phyloP scores from a whole-genome alignment of 2,113 vertebrate species.

The Lepus europaeus region DNA sequence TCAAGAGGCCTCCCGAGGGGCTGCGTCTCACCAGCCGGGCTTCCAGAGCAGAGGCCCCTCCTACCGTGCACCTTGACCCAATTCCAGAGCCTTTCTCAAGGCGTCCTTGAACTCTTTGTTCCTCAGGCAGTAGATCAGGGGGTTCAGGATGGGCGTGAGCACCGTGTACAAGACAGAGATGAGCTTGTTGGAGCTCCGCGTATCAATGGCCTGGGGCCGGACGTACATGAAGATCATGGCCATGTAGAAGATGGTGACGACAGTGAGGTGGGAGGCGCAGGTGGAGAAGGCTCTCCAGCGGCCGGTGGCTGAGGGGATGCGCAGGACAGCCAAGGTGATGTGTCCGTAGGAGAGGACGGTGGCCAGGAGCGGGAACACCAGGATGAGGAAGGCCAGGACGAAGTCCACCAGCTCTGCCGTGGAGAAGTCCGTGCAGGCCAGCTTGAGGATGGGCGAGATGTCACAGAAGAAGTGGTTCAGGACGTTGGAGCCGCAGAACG shows the following conservation, averaged over 20 bases:
- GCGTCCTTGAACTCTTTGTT: constrained; percentile 81
- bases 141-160: constrained; percentile 79
- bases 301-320: constrained; percentile 66
- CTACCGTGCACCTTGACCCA: neutral
- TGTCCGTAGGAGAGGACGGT: constrained; percentile 75
- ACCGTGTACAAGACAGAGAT: constrained; percentile 80
- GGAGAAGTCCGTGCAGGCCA: no score
- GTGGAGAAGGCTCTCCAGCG: constrained; percentile 81
- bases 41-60: neutral
- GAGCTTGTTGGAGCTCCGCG: constrained; percentile 79
- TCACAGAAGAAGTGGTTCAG: constrained; percentile 85
- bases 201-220: constrained; percentile 72
- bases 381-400: no score
- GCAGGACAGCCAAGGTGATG: constrained; percentile 73
- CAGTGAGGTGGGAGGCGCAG: constrained; percentile 78
- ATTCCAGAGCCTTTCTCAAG: constrained; percentile 58
- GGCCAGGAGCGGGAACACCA: neutral
- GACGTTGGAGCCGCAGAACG: constrained; percentile 76
- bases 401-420: no score
- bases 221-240: constrained; percentile 82
- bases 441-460: constrained; percentile 81
- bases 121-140: constrained; percentile 84
- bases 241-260: constrained; percentile 78
- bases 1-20: neutral
- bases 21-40: neutral